Conservation (phyloP, 2,888 invertebrate genomes). For the Heteromyza rotundicornis region DNA sequence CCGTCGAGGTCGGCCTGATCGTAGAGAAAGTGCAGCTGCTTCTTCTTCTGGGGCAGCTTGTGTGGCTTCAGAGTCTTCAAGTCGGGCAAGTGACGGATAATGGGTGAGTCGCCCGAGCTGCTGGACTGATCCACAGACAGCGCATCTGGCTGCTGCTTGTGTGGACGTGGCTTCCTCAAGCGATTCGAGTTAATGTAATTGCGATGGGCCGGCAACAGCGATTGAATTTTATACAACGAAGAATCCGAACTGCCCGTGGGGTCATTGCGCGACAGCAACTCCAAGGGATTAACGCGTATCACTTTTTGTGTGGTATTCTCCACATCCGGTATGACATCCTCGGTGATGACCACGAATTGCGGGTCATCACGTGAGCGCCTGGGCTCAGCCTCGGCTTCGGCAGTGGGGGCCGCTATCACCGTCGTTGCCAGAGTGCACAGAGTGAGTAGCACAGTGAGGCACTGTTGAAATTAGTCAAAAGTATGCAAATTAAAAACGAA, state of each 20-base stretch:
- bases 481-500: no score
- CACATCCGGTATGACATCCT: constrained; percentile 51
- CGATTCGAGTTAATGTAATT: constrained; percentile 44
- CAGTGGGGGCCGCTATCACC: constrained; percentile 11
- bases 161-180: constrained; percentile 38
- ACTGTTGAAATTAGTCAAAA: neutral
- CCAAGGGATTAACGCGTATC: constrained; percentile 52
- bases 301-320: constrained; percentile 54
- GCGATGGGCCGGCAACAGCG: constrained; percentile 37
- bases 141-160: no score
- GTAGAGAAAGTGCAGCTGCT: constrained; percentile 49
- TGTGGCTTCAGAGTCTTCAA: constrained; percentile 38
- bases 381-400: neutral
- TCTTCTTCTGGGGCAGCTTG: constrained; percentile 40
- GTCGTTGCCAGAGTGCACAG: neutral
- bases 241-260: constrained; percentile 45
- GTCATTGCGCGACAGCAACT: constrained; percentile 42
- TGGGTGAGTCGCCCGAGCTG: constrained; percentile 35
- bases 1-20: constrained; percentile 35
- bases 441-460: neutral
- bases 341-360: constrained; percentile 39
- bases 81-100: constrained; percentile 38
- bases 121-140: neutral
- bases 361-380: constrained; percentile 23
- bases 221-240: constrained; percentile 51